A percentile compares a stretch with the other conserved stretches of the same genome.
phyloP scores from a whole-genome alignment of 2,888 invertebrate species.

The Bugula neritina region DNA sequence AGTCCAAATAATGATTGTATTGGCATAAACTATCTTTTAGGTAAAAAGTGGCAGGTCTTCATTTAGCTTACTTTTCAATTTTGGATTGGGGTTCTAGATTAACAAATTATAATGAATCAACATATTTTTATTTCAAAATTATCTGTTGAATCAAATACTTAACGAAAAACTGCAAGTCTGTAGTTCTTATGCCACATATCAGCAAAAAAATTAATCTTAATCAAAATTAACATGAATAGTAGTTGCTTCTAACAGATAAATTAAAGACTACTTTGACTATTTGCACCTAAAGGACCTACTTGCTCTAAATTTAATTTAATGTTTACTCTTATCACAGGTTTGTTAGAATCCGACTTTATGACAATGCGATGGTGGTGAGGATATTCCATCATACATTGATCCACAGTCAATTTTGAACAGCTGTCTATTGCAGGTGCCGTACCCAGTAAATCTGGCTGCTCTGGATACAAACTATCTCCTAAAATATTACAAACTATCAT shows the following conservation, averaged over 20 bases:
- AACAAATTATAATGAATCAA: too few species aligned
- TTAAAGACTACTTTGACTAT: background rate
- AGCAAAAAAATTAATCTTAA: background rate
- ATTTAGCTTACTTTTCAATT: too few species aligned
- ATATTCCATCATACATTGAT: constrained; percentile 34
- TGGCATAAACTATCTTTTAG: too few species aligned
- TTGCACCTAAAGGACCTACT: background rate
- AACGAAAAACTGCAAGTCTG: too few species aligned
- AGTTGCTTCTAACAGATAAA: background rate
- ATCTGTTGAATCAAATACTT: too few species aligned
- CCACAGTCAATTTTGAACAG: constrained; percentile 34
- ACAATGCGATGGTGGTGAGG: constrained; percentile 33
- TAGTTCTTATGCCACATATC: too few species aligned
- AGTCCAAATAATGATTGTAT: too few species aligned
- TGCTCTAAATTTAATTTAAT: constrained; percentile 13
- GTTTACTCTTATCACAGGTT: background rate
- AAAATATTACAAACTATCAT: background rate
- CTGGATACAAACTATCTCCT: constrained; percentile 51
- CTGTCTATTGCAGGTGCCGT: constrained; percentile 31
- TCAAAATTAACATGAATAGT: background rate
- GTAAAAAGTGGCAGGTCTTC: too few species aligned
- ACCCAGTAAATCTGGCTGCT: constrained; percentile 41
- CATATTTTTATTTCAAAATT: too few species aligned
- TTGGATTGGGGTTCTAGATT: too few species aligned
- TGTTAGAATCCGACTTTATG: constrained; percentile 19